Percentiles rank a stretch among this genome's conserved stretches.
These are phyloP conservation scores for Thymelicus sylvestris DNA, from an alignment of 2,888 invertebrate genomes.

Conservation along the genomic window DNA sequence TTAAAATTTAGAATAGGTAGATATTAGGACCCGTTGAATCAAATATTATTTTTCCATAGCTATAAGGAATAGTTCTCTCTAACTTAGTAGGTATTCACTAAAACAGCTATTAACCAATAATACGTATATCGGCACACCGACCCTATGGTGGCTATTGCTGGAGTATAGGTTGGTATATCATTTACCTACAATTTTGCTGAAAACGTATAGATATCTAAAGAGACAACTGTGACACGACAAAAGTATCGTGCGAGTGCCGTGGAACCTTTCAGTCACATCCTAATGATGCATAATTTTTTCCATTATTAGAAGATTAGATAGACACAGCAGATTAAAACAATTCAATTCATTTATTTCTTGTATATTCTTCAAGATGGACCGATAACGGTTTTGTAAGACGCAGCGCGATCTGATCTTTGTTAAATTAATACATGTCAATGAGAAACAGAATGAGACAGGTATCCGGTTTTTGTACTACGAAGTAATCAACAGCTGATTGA, in stretches of 20 bases:
- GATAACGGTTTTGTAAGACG: constrained; percentile 21
- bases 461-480: constrained; percentile 3
- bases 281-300: constrained; percentile 25
- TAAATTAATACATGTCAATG: constrained; percentile 9
- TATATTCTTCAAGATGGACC: constrained; percentile 11
- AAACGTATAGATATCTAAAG: no score
- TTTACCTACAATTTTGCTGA: no score
- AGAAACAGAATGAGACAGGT: not conserved
- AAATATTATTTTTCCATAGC: no score
- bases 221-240: not conserved
- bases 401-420: constrained; percentile 10
- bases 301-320: constrained; percentile 19
- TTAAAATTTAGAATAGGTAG: no score
- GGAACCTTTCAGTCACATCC: constrained; percentile 2
- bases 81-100: no score
- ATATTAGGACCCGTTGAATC: no score
- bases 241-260: not conserved
- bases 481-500: not conserved
- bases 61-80: no score
- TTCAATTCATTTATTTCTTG: constrained; percentile 29
- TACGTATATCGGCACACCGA: no score
- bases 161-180: no score
- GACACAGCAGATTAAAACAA: constrained; percentile 24
- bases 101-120: no score
- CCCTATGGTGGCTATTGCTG: no score